Conservation (phyloP, 2,797 vertebrate species). For the Gymnothorax reevesii region DNA sequence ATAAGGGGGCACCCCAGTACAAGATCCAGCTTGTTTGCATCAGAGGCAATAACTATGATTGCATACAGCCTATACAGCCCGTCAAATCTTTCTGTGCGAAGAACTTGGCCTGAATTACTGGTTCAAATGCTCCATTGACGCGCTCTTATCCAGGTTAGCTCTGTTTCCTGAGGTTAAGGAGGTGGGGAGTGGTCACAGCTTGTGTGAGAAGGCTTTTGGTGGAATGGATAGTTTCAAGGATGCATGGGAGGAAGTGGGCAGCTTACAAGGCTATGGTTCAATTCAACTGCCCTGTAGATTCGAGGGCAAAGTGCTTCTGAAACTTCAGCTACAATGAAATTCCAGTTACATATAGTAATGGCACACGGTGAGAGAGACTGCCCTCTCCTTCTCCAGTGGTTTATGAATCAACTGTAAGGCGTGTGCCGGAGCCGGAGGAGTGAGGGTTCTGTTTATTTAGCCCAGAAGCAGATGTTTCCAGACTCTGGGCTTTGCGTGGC, state of each 20-base stretch:
- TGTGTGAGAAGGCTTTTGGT: neutral
- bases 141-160: neutral
- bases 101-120: neutral
- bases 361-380: neutral
- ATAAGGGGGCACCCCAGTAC: neutral
- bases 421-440: neutral
- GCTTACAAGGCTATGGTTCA: neutral
- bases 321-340: constrained; percentile 25
- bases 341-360: constrained; percentile 36
- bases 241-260: neutral
- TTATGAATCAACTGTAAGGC: constrained; percentile 34
- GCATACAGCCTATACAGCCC: neutral
- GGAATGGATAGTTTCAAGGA: neutral
- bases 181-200: neutral
- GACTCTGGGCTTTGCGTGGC: constrained; percentile 49
- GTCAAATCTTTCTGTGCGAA: neutral
- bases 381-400: constrained; percentile 29
- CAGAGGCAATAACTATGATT: neutral
- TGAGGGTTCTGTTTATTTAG: constrained; percentile 27
- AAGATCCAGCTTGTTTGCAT: neutral
- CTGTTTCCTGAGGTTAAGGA: neutral
- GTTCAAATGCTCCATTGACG: neutral
- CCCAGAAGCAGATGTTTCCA: constrained; percentile 54
- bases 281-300: neutral
- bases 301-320: neutral